Base-by-base conservation (phyloP, 64 coral and sea anemone species). In the Stylophora pistillata region DNA sequence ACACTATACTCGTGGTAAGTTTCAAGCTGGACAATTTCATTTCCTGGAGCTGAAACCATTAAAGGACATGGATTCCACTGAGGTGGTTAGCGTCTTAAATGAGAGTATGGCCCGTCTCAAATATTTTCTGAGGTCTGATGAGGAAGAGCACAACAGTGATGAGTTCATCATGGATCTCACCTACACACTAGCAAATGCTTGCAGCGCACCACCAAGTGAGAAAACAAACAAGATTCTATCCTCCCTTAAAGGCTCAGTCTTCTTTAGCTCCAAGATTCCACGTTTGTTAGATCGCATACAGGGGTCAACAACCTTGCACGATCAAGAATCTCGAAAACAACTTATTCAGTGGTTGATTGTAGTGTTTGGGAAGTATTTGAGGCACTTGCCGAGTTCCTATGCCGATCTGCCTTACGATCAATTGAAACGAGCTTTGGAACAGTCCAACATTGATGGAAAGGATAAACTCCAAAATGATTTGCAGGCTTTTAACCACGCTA, bases 301-400 rank as follows among this genome's bases (percentile, higher is more conserved):
- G 25, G 62, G 16, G 31, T 77, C 61, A 31, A 59, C 20, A 11
- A 5, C 16, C 16, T 54, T 57, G 17, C 30, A 25, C 72, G 15
- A 30, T 5, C 52, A 72, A 13, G 76, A 79, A 1, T 32, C 77
- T 14, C 47, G n/a, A 31, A 61, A 56, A 41, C 41, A 29, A 65
- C 3, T 89, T 13, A 77, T 91, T 59, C 14, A 54, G 30, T 30
- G 80, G 30, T 16, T 91, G 41, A 75, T 95, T 53, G 21, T 9
- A 29, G 47, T 95, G 21, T 95, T 80, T 57, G 60, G 5, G 30
- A 82, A 34, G 53, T 95, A 95, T 65, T 32, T 95, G 23, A 90
- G 75, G 34, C 85, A 74, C 57, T 68, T 95, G 34, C 93, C 93
- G 1, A 95, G 85, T 56, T 90, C 93, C 5, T 95, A 88, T 84